phyloP scores from a whole-genome alignment of 2,888 invertebrate species.

The Troides aeacus region DNA sequence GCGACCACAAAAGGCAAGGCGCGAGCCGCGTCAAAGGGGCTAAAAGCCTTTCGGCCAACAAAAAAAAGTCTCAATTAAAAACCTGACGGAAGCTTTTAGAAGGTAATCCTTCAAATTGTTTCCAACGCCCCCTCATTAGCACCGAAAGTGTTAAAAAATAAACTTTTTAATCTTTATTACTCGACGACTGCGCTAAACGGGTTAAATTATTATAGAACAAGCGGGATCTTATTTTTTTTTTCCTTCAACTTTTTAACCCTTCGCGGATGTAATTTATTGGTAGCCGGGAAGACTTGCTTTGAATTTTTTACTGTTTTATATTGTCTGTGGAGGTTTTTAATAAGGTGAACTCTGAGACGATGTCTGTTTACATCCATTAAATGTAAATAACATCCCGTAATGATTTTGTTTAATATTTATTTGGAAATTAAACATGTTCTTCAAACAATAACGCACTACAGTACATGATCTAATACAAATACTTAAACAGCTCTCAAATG shows the following conservation, averaged over 20 bases:
- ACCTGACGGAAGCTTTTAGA: constrained; percentile 80
- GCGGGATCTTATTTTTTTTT: constrained; percentile 66
- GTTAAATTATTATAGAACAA: constrained; percentile 77
- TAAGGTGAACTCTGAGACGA: constrained; percentile 52
- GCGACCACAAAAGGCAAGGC: constrained; percentile 62
- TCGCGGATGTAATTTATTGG: constrained; percentile 67
- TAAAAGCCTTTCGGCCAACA: constrained; percentile 76
- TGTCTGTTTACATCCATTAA: constrained; percentile 13
- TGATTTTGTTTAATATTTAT: neutral
- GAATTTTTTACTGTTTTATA: constrained; percentile 65
- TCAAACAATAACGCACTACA: too few relatives aligned
- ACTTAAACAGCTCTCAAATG: too few relatives aligned
- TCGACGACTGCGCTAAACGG: constrained; percentile 75
- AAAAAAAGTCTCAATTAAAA: constrained; percentile 81
- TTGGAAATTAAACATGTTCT: too few relatives aligned
- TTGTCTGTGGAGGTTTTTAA: constrained; percentile 54
- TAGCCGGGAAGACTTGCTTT: constrained; percentile 61
- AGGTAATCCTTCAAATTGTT: constrained; percentile 81
- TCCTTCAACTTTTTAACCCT: constrained; percentile 59
- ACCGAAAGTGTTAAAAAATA: constrained; percentile 80
- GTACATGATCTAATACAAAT: too few relatives aligned
- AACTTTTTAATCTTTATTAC: constrained; percentile 81
- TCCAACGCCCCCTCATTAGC: constrained; percentile 80
- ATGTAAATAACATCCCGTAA: neutral
- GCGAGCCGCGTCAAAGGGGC: constrained; percentile 66